Percentiles rank a stretch among this genome's conserved stretches.
These are phyloP conservation scores for Cyanoderma ruficeps DNA, from an alignment of 2,113 vertebrate species.

Conservation along the genomic window DNA sequence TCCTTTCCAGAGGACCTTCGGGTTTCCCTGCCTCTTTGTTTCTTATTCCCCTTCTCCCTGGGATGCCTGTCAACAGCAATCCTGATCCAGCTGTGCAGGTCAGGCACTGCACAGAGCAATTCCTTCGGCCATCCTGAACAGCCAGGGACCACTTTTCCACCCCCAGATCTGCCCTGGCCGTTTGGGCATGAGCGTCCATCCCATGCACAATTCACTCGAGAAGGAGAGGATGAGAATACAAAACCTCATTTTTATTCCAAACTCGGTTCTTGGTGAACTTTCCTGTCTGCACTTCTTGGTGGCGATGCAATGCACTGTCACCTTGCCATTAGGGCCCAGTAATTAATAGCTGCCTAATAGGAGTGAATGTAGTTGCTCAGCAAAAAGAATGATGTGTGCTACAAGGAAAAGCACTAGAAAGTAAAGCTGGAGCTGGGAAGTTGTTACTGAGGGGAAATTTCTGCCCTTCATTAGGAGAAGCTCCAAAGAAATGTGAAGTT, in stretches of 20 bases:
- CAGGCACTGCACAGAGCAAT: neutral
- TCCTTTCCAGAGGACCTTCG: neutral
- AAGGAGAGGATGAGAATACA: neutral
- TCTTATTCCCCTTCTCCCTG: neutral
- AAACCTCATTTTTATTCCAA: neutral
- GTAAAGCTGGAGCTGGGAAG: constrained; percentile 41
- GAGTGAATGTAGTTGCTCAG: constrained; percentile 57
- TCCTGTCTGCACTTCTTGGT: neutral
- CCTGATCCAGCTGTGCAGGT: constrained; percentile 22
- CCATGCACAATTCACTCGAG: neutral
- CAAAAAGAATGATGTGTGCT: constrained; percentile 48
- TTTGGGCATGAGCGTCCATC: accelerated
- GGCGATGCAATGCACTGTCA: neutral
- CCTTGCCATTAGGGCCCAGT: constrained; percentile 54
- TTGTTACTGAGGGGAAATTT: constrained; percentile 55
- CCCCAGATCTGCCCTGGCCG: neutral
- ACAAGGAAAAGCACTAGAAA: constrained; percentile 50
- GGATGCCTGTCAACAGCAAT: constrained; percentile 21
- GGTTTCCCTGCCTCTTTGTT: constrained; percentile 32
- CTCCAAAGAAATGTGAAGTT: constrained; percentile 52
- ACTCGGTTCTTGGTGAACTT: neutral
- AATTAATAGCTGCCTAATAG: constrained; percentile 67
- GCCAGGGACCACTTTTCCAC: neutral
- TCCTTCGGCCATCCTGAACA: neutral
- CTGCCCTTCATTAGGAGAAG: constrained; percentile 69